Percentiles rank a stretch among this genome's conserved stretches.
Conservation (phyloP, 2,113 vertebrate genomes). For the Leptocoma aspasia region DNA sequence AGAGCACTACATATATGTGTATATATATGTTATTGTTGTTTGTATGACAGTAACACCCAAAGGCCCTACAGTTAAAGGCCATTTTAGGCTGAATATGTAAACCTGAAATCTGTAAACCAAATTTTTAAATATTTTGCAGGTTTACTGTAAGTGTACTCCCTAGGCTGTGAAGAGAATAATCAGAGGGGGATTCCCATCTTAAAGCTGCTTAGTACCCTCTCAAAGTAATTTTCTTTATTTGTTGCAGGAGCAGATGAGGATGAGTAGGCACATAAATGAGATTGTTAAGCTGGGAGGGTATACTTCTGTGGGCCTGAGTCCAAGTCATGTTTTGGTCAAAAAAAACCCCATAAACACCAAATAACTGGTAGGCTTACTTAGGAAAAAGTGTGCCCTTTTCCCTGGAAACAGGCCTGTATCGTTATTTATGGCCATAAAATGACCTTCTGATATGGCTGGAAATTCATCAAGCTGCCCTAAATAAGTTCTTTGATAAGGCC, state of each 20-base stretch:
- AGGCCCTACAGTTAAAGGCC: neutral
- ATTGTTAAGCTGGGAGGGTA: neutral
- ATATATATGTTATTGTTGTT: neutral
- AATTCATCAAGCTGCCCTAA: neutral
- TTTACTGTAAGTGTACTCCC: neutral
- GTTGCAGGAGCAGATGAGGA: neutral
- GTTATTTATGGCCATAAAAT: neutral
- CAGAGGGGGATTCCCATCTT: neutral
- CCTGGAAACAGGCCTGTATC: neutral
- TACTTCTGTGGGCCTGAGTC: neutral
- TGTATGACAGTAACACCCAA: neutral
- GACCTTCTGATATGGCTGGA: neutral
- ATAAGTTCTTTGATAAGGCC: neutral
- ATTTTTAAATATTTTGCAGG: neutral
- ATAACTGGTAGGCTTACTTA: neutral
- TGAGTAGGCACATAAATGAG: neutral
- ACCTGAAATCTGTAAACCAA: neutral
- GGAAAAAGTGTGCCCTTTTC: too few relatives aligned
- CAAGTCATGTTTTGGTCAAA: neutral
- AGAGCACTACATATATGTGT: rapidly evolving
- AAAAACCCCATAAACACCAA: neutral
- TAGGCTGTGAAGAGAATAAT: neutral
- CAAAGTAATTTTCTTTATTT: neutral
- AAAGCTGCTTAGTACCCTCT: neutral
- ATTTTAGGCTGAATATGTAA: neutral